Evolutionary conservation across 2,113 vertebrate species (phyloP), one percentile per base, ranked within the genome.

Genomic region (Sander lucioperca): DNA sequence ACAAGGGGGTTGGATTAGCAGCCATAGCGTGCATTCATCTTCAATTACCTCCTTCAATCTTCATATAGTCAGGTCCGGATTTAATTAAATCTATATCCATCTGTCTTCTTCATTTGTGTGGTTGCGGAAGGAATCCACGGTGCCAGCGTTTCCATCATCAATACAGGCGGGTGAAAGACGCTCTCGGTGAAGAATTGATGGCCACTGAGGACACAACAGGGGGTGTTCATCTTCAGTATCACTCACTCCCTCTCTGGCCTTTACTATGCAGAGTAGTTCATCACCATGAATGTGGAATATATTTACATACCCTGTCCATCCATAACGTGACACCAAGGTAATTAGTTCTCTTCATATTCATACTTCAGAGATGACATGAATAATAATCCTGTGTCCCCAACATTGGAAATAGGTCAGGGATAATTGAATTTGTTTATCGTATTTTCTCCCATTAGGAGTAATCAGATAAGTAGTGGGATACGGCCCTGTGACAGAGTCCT

Each of bases 381-480:
- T 93, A 84, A 93, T 92, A 91, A 92, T 90, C 86, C 62, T 16
- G 18, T 83, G 79, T 78, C 86, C 82, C 85, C 72, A 77, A 88
- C 87, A 91, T 82, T 90, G 86, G 86, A 95, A 95, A 94, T 94
- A 94, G 94, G 93, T 94, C 95, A 95, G 87, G 59, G 91, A 93
- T 95, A 93, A 95, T 93, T 92, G 67, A 92, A 94, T 94, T 94
- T 94, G 90, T 94, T 94, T 94, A 94, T 92, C 83, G 76, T 91
- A 92, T 93, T 93, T 94, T 91, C 87, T 83, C 89, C 94, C 86
- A 93, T 92, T 93, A 94, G 90, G 89, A 88, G 90, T 90, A 93
- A 92, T 95, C 91, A 93, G 87, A 92, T 90, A 92, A 88, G 90
- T 92, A 89, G 80, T 92, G 74, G 85, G 86, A 79, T 88, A 86